Conservation (phyloP, 2,113 vertebrate genomes). For the Pituophis catenifer region DNA sequence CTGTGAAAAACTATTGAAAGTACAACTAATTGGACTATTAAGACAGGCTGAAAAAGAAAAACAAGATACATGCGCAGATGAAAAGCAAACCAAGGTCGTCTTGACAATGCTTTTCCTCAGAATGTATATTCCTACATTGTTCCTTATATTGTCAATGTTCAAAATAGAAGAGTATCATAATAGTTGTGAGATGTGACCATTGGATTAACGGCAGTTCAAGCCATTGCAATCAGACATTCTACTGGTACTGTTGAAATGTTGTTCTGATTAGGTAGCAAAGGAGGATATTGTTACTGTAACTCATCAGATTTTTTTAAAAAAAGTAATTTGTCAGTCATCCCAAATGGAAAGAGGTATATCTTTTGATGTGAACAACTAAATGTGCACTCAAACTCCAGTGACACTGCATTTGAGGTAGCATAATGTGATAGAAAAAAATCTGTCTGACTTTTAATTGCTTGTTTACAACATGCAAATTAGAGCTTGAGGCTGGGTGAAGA, state of each 20-base stretch:
- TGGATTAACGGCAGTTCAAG: neutral
- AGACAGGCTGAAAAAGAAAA: neutral
- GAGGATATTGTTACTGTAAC: neutral
- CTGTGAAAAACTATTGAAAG: neutral
- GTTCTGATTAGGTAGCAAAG: neutral
- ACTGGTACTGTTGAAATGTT: neutral
- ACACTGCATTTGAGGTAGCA: neutral
- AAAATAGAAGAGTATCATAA: neutral
- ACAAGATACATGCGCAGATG: neutral
- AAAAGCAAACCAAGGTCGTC: neutral
- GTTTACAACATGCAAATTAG: neutral
- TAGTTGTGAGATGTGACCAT: neutral
- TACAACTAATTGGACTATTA: neutral
- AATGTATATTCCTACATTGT: neutral
- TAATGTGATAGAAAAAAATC: neutral
- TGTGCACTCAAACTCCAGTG: neutral
- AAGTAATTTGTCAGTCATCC: neutral
- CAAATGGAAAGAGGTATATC: neutral
- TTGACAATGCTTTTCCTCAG: neutral
- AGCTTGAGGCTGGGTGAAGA: neutral
- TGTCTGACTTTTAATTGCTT: neutral
- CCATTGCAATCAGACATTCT: neutral
- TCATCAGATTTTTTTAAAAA: neutral
- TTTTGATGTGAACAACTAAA: neutral
- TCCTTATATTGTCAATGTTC: neutral